These are phyloP conservation scores for Agonopterix arenella DNA, from an alignment of 2,888 invertebrate species.

Conservation along the genomic window DNA sequence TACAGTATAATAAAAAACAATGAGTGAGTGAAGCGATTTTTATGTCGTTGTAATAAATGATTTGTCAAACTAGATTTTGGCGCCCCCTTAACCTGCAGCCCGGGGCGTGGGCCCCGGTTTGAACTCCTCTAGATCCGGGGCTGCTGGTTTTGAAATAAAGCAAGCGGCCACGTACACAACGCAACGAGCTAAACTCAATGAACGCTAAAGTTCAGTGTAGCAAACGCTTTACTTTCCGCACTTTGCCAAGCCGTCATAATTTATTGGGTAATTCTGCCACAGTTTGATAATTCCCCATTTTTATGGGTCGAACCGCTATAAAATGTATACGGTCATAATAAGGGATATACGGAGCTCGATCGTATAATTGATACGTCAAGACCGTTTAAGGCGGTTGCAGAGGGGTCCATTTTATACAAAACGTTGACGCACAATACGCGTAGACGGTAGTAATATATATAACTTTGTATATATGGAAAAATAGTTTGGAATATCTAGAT, in stretches of 20 bases:
- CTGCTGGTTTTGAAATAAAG: not conserved
- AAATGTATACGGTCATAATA: slow-evolving; percentile 44
- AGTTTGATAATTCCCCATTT: slow-evolving; percentile 49
- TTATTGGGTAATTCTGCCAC: slow-evolving; percentile 44
- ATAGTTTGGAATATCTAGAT: too few species aligned
- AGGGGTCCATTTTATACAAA: too few species aligned
- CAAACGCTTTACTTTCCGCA: slow-evolving; percentile 17
- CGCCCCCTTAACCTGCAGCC: too few species aligned
- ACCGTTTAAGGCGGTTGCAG: slow-evolving; percentile 21
- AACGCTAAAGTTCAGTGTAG: slow-evolving; percentile 4
- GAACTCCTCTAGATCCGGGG: too few species aligned
- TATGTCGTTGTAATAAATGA: too few species aligned
- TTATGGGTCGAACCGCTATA: slow-evolving; percentile 39
- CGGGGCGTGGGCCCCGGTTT: too few species aligned
- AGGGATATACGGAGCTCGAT: slow-evolving; percentile 24
- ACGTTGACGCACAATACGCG: too few species aligned
- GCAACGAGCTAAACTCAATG: not conserved
- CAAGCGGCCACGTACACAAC: not conserved
- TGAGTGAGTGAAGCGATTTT: too few species aligned
- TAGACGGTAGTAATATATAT: too few species aligned
- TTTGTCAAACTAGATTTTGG: too few species aligned
- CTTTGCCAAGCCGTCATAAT: slow-evolving; percentile 33
- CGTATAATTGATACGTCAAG: slow-evolving; percentile 40
- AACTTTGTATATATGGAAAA: too few species aligned
- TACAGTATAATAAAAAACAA: too few species aligned